These are phyloP conservation scores for Drosophila sp. DNA, from an alignment of 1,140 invertebrate genomes.

Conservation along the genomic window DNA sequence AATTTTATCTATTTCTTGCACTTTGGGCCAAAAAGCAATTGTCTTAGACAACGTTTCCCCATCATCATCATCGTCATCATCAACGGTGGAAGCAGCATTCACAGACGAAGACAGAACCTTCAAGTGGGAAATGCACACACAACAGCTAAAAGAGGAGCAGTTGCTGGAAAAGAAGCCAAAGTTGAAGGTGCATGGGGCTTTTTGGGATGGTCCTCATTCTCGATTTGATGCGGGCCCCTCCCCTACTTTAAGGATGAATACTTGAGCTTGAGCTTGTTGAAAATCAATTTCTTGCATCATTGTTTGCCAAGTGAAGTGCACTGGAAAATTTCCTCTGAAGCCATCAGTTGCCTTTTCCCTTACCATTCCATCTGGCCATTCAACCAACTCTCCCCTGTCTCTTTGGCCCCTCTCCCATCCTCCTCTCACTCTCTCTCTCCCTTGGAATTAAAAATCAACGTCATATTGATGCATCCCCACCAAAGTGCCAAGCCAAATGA, in stretches of 20 bases:
- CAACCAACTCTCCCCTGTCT: neutral
- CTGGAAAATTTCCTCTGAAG: slow-evolving; percentile 71
- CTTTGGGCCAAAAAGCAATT: slow-evolving; percentile 77
- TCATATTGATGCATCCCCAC: slow-evolving; percentile 67
- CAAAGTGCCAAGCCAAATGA: slow-evolving; percentile 62
- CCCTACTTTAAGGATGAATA: slow-evolving; percentile 29
- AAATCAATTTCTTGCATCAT: slow-evolving; percentile 83
- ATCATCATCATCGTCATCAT: slow-evolving; percentile 36
- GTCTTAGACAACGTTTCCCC: slow-evolving; percentile 79
- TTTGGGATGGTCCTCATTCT: neutral
- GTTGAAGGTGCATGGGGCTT: slow-evolving; percentile 16
- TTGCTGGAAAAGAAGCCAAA: neutral
- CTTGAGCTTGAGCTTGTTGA: slow-evolving; percentile 75
- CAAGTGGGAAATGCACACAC: slow-evolving; percentile 43
- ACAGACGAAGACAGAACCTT: slow-evolving; percentile 45
- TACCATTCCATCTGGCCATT: neutral
- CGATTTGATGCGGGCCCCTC: slow-evolving; percentile 1
- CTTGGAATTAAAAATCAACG: slow-evolving; percentile 71
- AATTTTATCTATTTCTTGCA: slow-evolving; percentile 82
- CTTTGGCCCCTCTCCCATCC: slow-evolving; percentile 2
- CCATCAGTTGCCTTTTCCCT: slow-evolving; percentile 9
- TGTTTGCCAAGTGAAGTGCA: slow-evolving; percentile 82
- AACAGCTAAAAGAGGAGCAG: neutral
- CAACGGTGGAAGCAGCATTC: neutral
- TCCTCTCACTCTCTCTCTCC: neutral